Conservation (phyloP, 2,888 invertebrate species). For the Syrphus vitripennis region DNA sequence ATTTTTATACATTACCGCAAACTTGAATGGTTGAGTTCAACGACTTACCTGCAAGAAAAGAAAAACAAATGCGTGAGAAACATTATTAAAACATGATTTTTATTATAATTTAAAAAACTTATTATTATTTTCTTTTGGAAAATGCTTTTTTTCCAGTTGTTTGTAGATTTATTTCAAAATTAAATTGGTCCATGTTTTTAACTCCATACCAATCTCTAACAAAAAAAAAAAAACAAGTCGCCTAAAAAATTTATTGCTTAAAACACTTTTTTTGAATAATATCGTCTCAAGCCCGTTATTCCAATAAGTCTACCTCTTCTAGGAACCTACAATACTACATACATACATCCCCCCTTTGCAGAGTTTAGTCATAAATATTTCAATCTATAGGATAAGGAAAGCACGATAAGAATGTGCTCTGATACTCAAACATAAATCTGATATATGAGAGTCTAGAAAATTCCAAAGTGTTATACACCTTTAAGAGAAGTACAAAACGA, state of each 20-base stretch:
- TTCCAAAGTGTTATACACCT: neutral
- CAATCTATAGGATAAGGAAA: neutral
- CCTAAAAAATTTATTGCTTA: neutral
- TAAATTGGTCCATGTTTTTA: neutral
- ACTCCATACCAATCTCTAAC: neutral
- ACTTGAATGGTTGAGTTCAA: too few relatives aligned
- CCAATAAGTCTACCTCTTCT: neutral
- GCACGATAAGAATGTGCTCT: constrained; percentile 1
- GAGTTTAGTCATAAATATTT: constrained; percentile 4
- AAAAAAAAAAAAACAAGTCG: too few relatives aligned
- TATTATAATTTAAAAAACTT: too few relatives aligned
- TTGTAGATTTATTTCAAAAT: neutral
- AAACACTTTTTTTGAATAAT: neutral
- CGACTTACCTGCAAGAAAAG: too few relatives aligned
- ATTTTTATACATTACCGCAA: too few relatives aligned
- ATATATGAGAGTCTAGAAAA: neutral
- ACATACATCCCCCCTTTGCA: too few relatives aligned
- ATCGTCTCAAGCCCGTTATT: neutral
- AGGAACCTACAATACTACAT: too few relatives aligned
- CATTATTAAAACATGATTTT: too few relatives aligned
- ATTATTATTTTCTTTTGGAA: too few relatives aligned
- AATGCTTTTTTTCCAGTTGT: too few relatives aligned
- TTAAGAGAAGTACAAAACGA: neutral
- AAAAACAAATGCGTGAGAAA: too few relatives aligned
- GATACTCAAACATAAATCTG: constrained; percentile 17